phyloP scores from a whole-genome alignment of 2,797 vertebrate species.

The Scolopax bukidnonensis region DNA sequence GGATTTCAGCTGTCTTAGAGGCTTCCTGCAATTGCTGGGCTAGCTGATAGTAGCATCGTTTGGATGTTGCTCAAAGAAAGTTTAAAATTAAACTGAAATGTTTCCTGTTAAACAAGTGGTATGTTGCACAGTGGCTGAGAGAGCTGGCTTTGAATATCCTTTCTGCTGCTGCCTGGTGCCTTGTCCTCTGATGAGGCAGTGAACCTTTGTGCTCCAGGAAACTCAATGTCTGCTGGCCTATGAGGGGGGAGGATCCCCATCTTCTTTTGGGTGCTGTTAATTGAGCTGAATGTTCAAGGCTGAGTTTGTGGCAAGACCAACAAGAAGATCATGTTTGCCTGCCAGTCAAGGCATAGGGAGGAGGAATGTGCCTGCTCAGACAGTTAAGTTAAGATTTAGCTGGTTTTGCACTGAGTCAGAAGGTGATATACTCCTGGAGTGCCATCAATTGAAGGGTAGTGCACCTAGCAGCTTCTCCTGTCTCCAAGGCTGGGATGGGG shows the following conservation, averaged over 20 bases:
- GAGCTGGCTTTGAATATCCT: neutral
- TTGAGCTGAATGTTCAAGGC: neutral
- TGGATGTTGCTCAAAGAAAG: neutral
- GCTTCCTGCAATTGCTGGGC: neutral
- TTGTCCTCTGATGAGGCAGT: neutral
- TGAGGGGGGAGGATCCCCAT: rapidly evolving
- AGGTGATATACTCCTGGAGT: neutral
- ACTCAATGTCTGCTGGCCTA: neutral
- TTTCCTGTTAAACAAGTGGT: neutral
- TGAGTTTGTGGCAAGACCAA: neutral
- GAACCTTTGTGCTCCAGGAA: neutral
- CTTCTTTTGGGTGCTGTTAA: neutral
- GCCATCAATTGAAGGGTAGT: neutral
- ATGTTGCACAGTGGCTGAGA: neutral
- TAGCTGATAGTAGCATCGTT: neutral
- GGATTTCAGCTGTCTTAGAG: neutral
- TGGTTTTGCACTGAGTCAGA: neutral
- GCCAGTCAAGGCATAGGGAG: neutral
- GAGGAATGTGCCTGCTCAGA: neutral
- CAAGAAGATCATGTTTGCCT: neutral
- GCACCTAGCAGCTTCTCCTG: neutral
- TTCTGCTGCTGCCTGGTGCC: neutral
- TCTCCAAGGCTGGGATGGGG: neutral
- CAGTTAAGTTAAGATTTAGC: neutral
- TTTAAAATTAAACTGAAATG: neutral